Evolutionary conservation across 30 jellyfish, hydroid and myxozoan genomes (phyloP).

Genomic region (Cassiopea xamachana): DNA sequence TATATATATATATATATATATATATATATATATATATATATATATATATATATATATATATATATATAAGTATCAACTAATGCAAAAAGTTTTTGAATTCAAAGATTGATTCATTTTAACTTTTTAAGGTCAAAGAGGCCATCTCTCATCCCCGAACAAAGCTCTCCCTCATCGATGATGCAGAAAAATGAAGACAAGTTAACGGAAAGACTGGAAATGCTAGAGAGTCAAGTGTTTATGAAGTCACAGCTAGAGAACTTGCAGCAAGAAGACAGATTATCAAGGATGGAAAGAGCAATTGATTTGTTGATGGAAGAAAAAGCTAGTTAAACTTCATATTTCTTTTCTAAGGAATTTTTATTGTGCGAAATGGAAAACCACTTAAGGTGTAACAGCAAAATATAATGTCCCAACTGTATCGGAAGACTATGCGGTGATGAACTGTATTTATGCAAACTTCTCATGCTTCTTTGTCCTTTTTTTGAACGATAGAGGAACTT

Average conservation of each 20-base stretch:
- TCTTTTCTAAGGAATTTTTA: not conserved
- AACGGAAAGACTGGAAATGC: conserved; percentile 25
- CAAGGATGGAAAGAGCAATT: conserved; percentile 54
- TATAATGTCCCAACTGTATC: no score
- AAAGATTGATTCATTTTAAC: not conserved
- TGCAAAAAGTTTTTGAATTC: not conserved
- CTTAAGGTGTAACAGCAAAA: not conserved
- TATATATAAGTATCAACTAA: no score
- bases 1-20: no score
- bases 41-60: no score
- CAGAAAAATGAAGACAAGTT: conserved; percentile 8
- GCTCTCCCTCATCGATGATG: conserved; percentile 4
- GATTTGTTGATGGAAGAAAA: conserved; percentile 53
- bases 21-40: no score
- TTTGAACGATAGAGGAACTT: no score
- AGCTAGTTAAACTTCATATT: not conserved
- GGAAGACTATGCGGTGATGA: no score
- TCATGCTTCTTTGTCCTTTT: no score
- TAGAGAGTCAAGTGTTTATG: conserved; percentile 34
- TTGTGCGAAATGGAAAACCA: not conserved
- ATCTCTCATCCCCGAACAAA: conserved; percentile 34
- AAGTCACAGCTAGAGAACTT: conserved; percentile 38
- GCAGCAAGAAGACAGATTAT: conserved; percentile 44
- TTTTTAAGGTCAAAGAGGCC: conserved; percentile 23
- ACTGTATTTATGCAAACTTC: no score